Conservation (phyloP, 2,888 invertebrate genomes). For the Caenorhabditis sp. region DNA sequence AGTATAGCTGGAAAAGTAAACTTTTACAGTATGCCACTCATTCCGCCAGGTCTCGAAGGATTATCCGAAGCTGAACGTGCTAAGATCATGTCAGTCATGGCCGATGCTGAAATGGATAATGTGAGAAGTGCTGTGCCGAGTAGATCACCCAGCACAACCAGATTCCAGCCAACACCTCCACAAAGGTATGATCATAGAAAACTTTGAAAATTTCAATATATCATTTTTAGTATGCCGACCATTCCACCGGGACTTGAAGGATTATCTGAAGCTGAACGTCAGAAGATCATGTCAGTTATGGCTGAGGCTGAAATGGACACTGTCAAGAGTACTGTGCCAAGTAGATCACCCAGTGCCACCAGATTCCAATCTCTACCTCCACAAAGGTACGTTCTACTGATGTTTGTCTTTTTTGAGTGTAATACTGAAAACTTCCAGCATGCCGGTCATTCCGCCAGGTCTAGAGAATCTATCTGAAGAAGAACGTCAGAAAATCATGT, state of each 20-base stretch:
- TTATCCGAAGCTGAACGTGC: slow-evolving; percentile 76
- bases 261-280: slow-evolving; percentile 76
- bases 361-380: neutral
- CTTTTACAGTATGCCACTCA: neutral
- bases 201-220: too few relatives aligned
- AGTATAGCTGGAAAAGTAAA: neutral
- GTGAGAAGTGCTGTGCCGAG: neutral
- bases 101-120: slow-evolving; percentile 74
- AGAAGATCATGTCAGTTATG: slow-evolving; percentile 77
- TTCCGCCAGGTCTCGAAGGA: slow-evolving; percentile 65
- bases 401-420: too few relatives aligned
- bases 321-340: slow-evolving; percentile 12
- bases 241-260: slow-evolving; percentile 45
- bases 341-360: slow-evolving; percentile 19
- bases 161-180: neutral
- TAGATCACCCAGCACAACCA: slow-evolving; percentile 4
- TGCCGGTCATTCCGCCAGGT: slow-evolving; percentile 63
- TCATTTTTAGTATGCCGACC: neutral
- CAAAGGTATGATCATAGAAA: neutral
- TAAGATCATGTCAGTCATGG: slow-evolving; percentile 77
- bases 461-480: slow-evolving; percentile 74
- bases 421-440: neutral
- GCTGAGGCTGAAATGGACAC: slow-evolving; percentile 74
- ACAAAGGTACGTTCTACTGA: neutral
- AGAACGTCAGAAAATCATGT: slow-evolving; percentile 76